phyloP scores from a whole-genome alignment of 2,113 vertebrate species.

The Isurus oxyrinchus region DNA sequence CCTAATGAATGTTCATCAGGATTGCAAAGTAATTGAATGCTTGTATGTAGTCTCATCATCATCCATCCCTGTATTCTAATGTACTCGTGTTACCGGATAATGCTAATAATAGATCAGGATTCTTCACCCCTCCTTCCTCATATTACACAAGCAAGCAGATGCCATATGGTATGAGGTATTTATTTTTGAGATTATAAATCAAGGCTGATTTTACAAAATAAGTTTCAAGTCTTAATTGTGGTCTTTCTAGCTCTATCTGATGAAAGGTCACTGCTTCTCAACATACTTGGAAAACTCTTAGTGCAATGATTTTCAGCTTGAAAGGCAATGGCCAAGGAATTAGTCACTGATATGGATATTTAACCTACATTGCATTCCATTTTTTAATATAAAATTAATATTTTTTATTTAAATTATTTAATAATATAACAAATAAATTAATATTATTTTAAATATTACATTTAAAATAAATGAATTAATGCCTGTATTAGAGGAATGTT shows the following conservation, averaged over 20 bases:
- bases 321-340: neutral
- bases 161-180: neutral
- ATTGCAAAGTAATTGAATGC: neutral
- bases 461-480: neutral
- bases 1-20: neutral
- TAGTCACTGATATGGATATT: neutral
- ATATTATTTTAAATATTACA: neutral
- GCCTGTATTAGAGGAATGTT: neutral
- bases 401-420: too few species aligned
- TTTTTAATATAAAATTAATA: neutral
- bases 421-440: neutral
- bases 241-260: neutral
- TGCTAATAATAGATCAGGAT: neutral
- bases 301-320: neutral
- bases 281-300: neutral
- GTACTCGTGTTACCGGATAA: neutral
- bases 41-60: neutral
- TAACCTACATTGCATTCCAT: neutral
- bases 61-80: neutral
- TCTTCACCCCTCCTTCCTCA: neutral
- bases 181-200: neutral
- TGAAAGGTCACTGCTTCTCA: neutral
- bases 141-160: neutral
- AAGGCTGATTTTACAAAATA: neutral
- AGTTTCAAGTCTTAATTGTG: neutral